These are phyloP conservation scores for Euphydryas editha DNA, from an alignment of 2,888 invertebrate genomes.

Conservation along the genomic window DNA sequence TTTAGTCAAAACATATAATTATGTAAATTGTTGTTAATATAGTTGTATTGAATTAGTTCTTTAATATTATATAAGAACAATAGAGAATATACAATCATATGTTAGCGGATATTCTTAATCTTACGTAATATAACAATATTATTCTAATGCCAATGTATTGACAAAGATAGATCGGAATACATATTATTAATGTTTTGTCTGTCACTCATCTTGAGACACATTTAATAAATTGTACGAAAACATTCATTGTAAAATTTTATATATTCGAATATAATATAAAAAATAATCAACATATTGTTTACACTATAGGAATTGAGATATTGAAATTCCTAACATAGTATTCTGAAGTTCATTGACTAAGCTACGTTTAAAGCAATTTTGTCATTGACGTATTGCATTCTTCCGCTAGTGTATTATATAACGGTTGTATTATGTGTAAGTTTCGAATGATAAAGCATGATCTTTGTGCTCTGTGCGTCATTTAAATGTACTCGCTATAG, in stretches of 20 bases:
- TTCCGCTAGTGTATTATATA: constrained; percentile 26
- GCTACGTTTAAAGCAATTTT: constrained; percentile 9
- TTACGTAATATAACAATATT: neutral
- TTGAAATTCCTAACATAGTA: constrained; percentile 1
- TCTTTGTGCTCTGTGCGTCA: constrained; percentile 34
- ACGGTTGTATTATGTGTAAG: constrained; percentile 25
- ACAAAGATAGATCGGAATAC: neutral
- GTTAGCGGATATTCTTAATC: neutral
- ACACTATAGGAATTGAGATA: neutral
- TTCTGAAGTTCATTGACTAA: constrained; percentile 17
- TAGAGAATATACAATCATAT: neutral
- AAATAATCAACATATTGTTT: neutral
- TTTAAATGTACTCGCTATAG: constrained; percentile 21
- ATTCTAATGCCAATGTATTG: neutral
- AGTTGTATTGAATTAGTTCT: neutral
- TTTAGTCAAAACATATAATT: neutral
- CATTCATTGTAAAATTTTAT: no score
- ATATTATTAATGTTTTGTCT: neutral
- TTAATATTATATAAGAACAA: neutral
- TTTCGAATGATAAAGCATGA: constrained; percentile 32
- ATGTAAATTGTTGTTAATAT: neutral
- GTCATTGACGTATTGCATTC: constrained; percentile 28
- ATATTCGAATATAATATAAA: neutral
- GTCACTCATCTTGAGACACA: neutral
- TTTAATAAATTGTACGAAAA: neutral